These are phyloP conservation scores for Chaetophractus vellerosus DNA, from an alignment of 2,797 vertebrate species.

Conservation along the genomic window DNA sequence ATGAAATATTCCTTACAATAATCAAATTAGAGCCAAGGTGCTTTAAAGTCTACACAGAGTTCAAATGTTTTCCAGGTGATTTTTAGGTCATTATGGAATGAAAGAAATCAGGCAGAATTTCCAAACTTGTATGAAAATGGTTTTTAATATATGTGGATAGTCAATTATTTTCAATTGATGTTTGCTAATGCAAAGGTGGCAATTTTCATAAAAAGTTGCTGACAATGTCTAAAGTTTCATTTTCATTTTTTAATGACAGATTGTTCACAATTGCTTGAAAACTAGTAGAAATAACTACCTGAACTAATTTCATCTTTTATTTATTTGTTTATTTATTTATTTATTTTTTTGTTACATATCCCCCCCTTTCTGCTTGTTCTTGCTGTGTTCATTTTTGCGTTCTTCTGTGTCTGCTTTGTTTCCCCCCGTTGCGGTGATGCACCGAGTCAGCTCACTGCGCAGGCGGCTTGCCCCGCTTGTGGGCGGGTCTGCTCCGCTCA, in stretches of 20 bases:
- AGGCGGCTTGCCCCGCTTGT: too few relatives aligned
- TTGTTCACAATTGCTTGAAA: slow-evolving; percentile 9
- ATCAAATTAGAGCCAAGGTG: not conserved
- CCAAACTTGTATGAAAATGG: not conserved
- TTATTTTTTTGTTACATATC: too few relatives aligned
- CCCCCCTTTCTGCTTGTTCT: too few relatives aligned
- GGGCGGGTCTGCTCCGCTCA: too few relatives aligned
- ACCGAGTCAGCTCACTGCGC: too few relatives aligned
- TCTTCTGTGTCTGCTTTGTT: too few relatives aligned
- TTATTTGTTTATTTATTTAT: too few relatives aligned
- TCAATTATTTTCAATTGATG: not conserved
- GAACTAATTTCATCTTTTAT: not conserved
- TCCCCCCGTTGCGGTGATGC: too few relatives aligned
- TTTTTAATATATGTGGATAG: not conserved
- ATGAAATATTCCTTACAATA: slow-evolving; percentile 8
- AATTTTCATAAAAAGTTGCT: slow-evolving; percentile 3
- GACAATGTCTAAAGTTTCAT: not conserved
- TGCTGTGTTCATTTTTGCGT: too few relatives aligned
- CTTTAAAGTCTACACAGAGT: not conserved
- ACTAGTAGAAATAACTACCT: not conserved
- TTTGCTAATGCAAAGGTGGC: not conserved
- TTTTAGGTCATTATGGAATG: not conserved
- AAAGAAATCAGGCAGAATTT: not conserved
- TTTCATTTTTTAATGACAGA: not conserved
- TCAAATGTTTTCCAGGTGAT: not conserved